phyloP scores from a whole-genome alignment of 2,888 invertebrate species.

The Isotomurus palustris region DNA sequence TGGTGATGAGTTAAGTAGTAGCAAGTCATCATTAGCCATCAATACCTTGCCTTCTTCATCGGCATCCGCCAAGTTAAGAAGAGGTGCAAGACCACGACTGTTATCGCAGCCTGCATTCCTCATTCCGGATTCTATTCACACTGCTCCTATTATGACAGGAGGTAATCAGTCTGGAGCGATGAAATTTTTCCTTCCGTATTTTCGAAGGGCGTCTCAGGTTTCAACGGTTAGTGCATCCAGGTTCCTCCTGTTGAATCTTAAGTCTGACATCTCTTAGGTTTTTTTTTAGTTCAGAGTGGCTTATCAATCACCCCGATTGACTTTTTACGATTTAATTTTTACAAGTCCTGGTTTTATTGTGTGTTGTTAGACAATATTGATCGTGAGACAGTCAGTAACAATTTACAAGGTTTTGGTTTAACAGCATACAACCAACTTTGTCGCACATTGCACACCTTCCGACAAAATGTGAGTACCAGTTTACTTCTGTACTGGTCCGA shows the following conservation, averaged over 20 bases:
- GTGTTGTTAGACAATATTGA: too few relatives aligned
- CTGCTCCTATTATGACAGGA: conserved; percentile 21
- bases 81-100: conserved; percentile 18
- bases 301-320: not conserved
- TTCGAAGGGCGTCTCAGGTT: conserved; percentile 38
- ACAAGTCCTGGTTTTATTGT: not conserved
- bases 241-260: not conserved
- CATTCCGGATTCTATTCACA: conserved; percentile 34
- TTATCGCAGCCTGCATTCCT: conserved; percentile 33
- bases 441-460: too few relatives aligned
- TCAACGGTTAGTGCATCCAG: conserved; percentile 30
- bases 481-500: too few relatives aligned
- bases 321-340: not conserved
- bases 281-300: not conserved
- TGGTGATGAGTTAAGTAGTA: not conserved
- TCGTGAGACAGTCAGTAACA: too few relatives aligned
- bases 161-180: conserved; percentile 16
- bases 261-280: not conserved
- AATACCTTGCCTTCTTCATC: not conserved
- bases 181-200: conserved; percentile 38
- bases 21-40: not conserved
- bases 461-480: too few relatives aligned
- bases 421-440: too few relatives aligned
- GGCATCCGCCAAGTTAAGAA: not conserved
- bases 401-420: too few relatives aligned